These are phyloP conservation scores for Rhinophrynus dorsalis DNA, from an alignment of 2,797 vertebrate genomes.

Conservation along the genomic window DNA sequence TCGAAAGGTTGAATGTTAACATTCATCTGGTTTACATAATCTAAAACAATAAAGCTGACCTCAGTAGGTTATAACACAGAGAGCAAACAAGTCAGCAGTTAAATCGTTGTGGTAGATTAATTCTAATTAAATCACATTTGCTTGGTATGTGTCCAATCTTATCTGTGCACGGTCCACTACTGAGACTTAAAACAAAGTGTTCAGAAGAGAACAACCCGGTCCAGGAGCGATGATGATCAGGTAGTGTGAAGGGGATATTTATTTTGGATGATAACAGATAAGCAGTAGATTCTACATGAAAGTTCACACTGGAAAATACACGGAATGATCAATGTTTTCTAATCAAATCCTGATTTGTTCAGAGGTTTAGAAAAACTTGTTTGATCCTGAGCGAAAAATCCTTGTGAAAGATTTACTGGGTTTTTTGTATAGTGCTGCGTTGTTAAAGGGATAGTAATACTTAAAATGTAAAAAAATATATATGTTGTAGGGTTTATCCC, in stretches of 20 bases:
- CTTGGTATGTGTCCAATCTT: constrained; percentile 2
- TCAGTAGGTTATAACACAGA: neutral
- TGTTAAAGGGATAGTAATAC: no score
- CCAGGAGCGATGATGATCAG: neutral
- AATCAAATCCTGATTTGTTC: no score
- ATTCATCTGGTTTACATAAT: no score
- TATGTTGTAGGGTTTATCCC: no score
- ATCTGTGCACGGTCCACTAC: neutral
- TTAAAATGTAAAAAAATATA: no score
- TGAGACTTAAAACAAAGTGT: neutral
- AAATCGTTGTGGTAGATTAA: constrained; percentile 28
- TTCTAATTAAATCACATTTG: constrained; percentile 34
- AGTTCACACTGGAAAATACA: neutral
- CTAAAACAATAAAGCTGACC: constrained; percentile 1
- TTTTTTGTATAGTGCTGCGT: no score
- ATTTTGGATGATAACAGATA: neutral
- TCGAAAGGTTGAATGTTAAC: no score
- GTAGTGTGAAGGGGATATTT: neutral
- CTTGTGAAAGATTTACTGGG: no score
- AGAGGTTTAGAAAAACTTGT: no score
- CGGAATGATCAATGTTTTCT: constrained; percentile 1
- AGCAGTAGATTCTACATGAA: neutral
- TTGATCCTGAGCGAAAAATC: no score
- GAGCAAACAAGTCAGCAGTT: neutral
- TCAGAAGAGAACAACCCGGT: neutral